Conservation (phyloP, 2,797 vertebrate genomes). For the Hoplostethus atlanticus region DNA sequence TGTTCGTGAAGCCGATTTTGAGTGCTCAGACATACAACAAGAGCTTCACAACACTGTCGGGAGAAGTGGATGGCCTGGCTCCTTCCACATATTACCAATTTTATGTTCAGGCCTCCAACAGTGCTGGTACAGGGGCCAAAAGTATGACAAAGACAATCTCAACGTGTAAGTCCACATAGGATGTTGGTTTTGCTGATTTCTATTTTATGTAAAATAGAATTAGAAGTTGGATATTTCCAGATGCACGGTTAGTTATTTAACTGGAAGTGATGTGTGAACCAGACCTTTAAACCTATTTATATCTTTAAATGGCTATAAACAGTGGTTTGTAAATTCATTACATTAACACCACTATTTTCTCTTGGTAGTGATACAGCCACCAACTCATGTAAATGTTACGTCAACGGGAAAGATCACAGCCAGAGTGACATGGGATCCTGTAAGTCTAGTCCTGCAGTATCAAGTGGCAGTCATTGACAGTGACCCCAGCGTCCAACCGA, state of each 20-base stretch:
- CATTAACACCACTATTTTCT: conserved; percentile 36
- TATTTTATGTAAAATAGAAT: conserved; percentile 1
- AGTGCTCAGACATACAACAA: conserved; percentile 32
- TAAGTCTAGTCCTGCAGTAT: conserved; percentile 80
- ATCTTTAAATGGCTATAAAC: neutral
- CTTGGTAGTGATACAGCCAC: conserved; percentile 84
- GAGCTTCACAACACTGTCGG: conserved; percentile 61
- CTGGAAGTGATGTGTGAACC: neutral
- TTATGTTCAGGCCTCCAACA: conserved; percentile 78
- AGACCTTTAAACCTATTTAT: neutral
- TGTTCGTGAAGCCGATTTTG: conserved; percentile 65
- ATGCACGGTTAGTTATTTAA: neutral
- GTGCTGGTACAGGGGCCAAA: conserved; percentile 73
- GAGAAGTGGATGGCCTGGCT: conserved; percentile 66
- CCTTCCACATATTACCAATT: conserved; percentile 79
- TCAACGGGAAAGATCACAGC: conserved; percentile 60
- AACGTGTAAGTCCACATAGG: conserved; percentile 79
- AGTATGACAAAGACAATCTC: conserved; percentile 72
- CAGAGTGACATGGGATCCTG: conserved; percentile 71
- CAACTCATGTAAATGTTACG: conserved; percentile 57
- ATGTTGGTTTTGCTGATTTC: neutral
- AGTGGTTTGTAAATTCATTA: no score
- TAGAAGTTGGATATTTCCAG: neutral
- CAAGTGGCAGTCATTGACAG: conserved; percentile 71
- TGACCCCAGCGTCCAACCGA: conserved; percentile 6